Conservation (phyloP, 2,888 invertebrate genomes). For the Temnothorax unifasciatus region DNA sequence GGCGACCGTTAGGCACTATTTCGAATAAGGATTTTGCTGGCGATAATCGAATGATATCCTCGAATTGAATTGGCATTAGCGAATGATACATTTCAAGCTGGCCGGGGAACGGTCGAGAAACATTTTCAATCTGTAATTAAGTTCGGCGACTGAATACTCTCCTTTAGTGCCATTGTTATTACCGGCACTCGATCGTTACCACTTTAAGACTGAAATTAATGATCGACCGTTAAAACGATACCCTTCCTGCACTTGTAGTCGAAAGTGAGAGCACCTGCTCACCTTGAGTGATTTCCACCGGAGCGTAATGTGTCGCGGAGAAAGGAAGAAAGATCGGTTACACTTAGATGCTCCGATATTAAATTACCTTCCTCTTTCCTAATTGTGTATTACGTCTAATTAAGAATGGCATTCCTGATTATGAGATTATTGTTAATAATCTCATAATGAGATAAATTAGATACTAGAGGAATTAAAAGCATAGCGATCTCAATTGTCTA, state of each 20-base stretch:
- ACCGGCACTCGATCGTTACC: conserved; percentile 52
- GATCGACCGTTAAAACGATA: conserved; percentile 49
- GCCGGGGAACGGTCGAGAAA: neutral
- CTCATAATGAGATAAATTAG: neutral
- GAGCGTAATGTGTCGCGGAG: conserved; percentile 47
- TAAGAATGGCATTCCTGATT: neutral
- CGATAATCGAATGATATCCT: conserved; percentile 14
- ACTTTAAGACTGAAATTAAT: conserved; percentile 51
- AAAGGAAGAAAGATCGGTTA: conserved; percentile 23
- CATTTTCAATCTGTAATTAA: conserved; percentile 51
- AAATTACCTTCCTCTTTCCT: neutral
- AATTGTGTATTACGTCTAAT: conserved; percentile 8
- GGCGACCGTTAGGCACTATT: neutral
- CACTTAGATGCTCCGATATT: neutral
- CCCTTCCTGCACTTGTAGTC: conserved; percentile 38
- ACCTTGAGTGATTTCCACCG: conserved; percentile 52
- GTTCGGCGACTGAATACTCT: conserved; percentile 40
- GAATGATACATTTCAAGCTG: conserved; percentile 33
- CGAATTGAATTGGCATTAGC: conserved; percentile 41
- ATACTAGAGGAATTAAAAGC: conserved; percentile 1
- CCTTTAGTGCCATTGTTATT: conserved; percentile 52
- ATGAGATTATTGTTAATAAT: neutral
- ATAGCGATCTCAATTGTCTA: neutral
- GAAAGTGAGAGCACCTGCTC: conserved; percentile 57
- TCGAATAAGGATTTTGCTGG: neutral